Conservation (phyloP, 2,113 vertebrate species). For the Hippocampus zosterae region DNA sequence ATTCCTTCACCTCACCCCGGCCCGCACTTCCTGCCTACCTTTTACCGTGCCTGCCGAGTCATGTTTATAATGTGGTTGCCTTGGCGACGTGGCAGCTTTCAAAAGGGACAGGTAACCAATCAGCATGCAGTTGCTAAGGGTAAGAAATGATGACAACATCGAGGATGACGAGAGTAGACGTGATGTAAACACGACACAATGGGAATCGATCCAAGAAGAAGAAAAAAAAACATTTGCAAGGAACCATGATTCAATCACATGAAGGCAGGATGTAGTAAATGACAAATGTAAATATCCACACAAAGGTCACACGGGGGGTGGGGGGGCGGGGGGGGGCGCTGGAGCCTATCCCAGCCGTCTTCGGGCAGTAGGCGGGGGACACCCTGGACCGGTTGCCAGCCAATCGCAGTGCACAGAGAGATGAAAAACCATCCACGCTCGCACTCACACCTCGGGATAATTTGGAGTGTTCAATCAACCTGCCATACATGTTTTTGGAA, state of each 20-base stretch:
- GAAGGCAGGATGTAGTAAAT: background rate
- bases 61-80: slow-evolving; percentile 63
- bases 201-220: background rate
- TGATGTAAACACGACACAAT: background rate
- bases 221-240: background rate
- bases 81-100: slow-evolving; percentile 52
- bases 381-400: too few species aligned
- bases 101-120: slow-evolving; percentile 66
- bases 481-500: too few species aligned
- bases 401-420: too few species aligned
- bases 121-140: slow-evolving; percentile 58
- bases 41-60: slow-evolving; percentile 28
- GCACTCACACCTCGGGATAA: too few species aligned
- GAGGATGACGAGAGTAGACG: slow-evolving; percentile 8
- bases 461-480: too few species aligned
- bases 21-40: slow-evolving; percentile 35
- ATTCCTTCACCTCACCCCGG: slow-evolving; percentile 29
- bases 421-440: too few species aligned
- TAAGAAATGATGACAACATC: slow-evolving; percentile 31
- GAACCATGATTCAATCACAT: background rate
- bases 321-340: too few species aligned
- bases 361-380: too few species aligned
- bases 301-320: too few species aligned
- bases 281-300: background rate
- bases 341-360: too few species aligned